Evolutionary conservation across 1,140 invertebrate genomes (phyloP), one percentile per base, ranked within the genome.

Genomic region (Cydia splendana): DNA sequence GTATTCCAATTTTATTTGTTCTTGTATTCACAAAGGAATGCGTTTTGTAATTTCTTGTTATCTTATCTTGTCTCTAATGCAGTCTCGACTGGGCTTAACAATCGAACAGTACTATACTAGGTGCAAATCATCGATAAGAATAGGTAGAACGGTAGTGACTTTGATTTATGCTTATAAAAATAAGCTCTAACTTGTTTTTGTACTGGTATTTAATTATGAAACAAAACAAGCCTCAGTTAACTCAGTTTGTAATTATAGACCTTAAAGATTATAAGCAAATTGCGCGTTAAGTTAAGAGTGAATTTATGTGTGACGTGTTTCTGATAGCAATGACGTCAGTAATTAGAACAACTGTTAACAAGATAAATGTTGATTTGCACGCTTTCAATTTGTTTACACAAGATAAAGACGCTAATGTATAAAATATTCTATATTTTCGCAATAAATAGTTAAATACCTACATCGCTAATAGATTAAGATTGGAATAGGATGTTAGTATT

Each of bases 371-470:
- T 67, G 45, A 71, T 71, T 38, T 30, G 67, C 67, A 45, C 67
- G 67, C 67, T 45, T 71, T 71, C 67, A 71, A 71, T 71, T 71
- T 71, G 67, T 71, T 71, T 71, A 71, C 67, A 45, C 20, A 71
- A 38, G 65, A 69, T 69, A 69, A 69, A 69, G n/a, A 71, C 34
- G 38, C 2, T 12, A 42, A n/a, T 71, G 67, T 71, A 38, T 71
- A 71, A 71, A 38, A 34, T 71, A 42, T 42, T 42, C 2, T 18
- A 69, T 30, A 71, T 71, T 71, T 62, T 24, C 2, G 57, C 57
- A 24, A 62, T 62, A 62, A 53, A n/a, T n/a, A n/a, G n/a, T n/a
- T n/a, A n/a, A n/a, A 53, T 24, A 62, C 34, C 34, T 34, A 34
- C 57, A 62, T 62, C 18, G 20, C 57, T 62, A 62, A 62, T 62